Percentiles rank a stretch among this genome's conserved stretches.
phyloP scores from a whole-genome alignment of 2,797 vertebrate genomes.

The Pelodytes ibericus region DNA sequence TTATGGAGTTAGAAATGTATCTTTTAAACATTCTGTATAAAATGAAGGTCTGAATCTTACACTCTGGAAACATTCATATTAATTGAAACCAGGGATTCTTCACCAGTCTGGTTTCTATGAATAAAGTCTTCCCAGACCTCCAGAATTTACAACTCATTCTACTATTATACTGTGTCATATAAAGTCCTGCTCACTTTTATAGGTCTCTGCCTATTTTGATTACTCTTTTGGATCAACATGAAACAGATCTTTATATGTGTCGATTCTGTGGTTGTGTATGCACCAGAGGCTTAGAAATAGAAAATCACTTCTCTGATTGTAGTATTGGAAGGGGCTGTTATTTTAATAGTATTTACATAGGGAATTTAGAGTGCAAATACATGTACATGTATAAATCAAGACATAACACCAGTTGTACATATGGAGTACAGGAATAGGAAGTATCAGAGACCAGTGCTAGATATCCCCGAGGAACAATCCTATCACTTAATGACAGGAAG shows the following conservation, averaged over 20 bases:
- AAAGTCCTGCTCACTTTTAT: background rate
- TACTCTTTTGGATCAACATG: background rate
- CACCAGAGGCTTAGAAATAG: background rate
- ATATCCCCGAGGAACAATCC: too few species aligned
- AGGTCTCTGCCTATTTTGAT: background rate
- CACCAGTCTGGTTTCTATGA: conserved; percentile 55
- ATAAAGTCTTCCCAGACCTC: conserved; percentile 59
- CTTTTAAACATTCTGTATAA: background rate
- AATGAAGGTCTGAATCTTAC: conserved; percentile 37
- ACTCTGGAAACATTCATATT: conserved; percentile 60
- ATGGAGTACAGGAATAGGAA: too few species aligned
- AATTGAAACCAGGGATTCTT: conserved; percentile 61
- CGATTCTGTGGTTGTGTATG: background rate
- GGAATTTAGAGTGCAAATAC: too few species aligned
- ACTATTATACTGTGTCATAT: conserved; percentile 17
- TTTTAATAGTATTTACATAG: too few species aligned
- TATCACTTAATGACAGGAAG: too few species aligned
- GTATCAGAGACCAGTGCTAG: too few species aligned
- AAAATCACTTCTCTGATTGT: too few species aligned
- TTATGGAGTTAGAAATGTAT: background rate
- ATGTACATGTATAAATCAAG: too few species aligned
- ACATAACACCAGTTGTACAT: too few species aligned
- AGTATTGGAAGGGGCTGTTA: too few species aligned
- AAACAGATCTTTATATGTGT: background rate
- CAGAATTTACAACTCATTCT: conserved; percentile 55